These are phyloP conservation scores for Dynastes grantii DNA, from an alignment of 2,888 invertebrate genomes.

Conservation along the genomic window DNA sequence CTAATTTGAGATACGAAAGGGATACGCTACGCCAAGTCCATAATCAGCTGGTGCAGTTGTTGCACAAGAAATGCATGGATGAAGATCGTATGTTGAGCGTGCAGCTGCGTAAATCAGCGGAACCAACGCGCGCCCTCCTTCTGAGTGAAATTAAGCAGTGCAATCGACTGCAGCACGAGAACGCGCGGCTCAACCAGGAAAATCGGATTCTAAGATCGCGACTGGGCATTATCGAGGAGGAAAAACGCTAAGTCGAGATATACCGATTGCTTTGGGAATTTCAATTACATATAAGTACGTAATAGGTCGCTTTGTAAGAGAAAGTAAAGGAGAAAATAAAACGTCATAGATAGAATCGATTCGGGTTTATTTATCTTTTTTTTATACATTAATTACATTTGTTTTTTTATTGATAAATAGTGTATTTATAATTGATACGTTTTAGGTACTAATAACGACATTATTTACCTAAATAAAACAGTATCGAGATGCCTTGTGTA, in stretches of 20 bases:
- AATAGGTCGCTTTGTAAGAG: not conserved
- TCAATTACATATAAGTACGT: not conserved
- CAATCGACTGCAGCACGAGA: conserved; percentile 48
- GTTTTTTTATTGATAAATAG: no score
- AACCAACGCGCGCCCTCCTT: conserved; percentile 62
- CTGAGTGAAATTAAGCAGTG: conserved; percentile 59
- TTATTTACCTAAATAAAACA: no score
- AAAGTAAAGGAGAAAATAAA: not conserved
- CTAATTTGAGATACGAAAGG: conserved; percentile 62
- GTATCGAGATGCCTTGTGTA: no score
- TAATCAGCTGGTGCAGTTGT: conserved; percentile 63
- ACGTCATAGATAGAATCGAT: not conserved
- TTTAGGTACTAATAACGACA: no score
- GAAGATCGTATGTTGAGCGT: conserved; percentile 61
- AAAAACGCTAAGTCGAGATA: not conserved
- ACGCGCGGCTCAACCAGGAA: conserved; percentile 47
- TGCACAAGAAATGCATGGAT: conserved; percentile 65
- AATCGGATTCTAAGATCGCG: conserved; percentile 45
- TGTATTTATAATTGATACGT: no score
- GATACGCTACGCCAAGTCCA: conserved; percentile 64
- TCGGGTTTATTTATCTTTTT: not conserved
- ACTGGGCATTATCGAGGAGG: not conserved
- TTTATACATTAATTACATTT: no score
- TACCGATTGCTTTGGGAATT: not conserved
- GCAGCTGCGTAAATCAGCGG: conserved; percentile 58